phyloP scores from a whole-genome alignment of 2,797 vertebrate species.

The Melanotaenia nigrans region DNA sequence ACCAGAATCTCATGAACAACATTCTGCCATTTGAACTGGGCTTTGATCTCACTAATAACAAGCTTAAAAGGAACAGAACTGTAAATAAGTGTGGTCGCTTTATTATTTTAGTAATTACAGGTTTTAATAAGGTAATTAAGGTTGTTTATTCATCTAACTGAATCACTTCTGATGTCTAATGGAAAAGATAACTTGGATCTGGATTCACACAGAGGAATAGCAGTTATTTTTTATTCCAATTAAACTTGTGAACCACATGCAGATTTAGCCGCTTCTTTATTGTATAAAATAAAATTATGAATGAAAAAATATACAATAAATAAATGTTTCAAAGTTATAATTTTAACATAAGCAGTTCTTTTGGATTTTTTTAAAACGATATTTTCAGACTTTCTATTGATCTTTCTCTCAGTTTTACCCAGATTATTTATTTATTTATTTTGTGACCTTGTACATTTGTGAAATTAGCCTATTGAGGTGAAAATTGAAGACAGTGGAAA shows the following conservation, averaged over 20 bases:
- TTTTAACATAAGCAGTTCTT: no score
- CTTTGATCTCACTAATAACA: not conserved
- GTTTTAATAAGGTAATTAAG: not conserved
- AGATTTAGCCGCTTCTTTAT: not conserved
- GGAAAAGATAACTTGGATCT: not conserved
- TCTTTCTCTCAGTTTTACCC: not conserved
- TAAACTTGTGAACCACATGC: not conserved
- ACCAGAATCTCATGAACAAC: not conserved
- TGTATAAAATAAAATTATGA: no score
- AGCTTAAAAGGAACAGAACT: not conserved
- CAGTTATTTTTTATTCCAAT: not conserved
- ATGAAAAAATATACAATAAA: no score
- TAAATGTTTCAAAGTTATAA: no score
- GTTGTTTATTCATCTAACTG: not conserved
- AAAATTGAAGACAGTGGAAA: constrained; percentile 40
- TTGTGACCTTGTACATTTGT: constrained; percentile 6
- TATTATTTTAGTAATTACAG: not conserved
- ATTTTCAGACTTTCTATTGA: no score
- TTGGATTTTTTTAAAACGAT: no score
- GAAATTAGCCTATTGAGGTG: constrained; percentile 36
- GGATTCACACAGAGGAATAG: not conserved
- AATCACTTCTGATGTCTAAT: not conserved
- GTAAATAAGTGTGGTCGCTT: not conserved
- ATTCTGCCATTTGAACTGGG: not conserved
- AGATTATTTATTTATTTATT: not conserved